These are phyloP conservation scores for Theocolax elegans DNA, from an alignment of 1,140 invertebrate genomes.

Conservation along the genomic window DNA sequence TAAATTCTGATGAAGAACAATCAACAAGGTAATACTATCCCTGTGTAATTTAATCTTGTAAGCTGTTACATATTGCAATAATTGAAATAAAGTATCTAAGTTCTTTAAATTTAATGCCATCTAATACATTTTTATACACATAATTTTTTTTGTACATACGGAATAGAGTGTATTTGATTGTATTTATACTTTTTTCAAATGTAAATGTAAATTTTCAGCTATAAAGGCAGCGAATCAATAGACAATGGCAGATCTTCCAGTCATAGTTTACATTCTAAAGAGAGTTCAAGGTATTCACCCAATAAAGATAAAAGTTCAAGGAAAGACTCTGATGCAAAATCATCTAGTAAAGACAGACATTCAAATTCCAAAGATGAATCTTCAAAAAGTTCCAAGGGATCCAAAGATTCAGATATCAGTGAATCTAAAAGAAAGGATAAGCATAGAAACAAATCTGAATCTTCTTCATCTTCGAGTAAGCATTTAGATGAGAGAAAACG, in stretches of 20 bases:
- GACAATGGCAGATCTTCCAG: slow-evolving; percentile 26
- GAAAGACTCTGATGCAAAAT: slow-evolving; percentile 25
- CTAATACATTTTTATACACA: too few species aligned
- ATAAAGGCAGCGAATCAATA: slow-evolving; percentile 25
- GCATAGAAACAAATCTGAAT: slow-evolving; percentile 30
- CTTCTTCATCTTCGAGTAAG: slow-evolving; percentile 14
- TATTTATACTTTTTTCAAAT: background rate
- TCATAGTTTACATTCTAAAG: slow-evolving; percentile 11
- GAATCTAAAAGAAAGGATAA: slow-evolving; percentile 38
- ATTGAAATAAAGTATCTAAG: too few species aligned
- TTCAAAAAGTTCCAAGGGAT: slow-evolving; percentile 43
- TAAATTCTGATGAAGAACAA: slow-evolving; percentile 8
- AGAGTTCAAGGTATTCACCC: slow-evolving; percentile 24
- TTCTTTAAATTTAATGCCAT: too few species aligned
- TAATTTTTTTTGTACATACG: too few species aligned
- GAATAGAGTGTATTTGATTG: too few species aligned
- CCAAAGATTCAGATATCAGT: slow-evolving; percentile 39
- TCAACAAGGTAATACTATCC: slow-evolving; percentile 7
- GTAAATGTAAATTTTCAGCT: slow-evolving; percentile 26
- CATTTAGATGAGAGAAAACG: slow-evolving; percentile 13
- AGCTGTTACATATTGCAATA: too few species aligned
- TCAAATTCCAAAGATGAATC: slow-evolving; percentile 42
- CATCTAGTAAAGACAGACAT: slow-evolving; percentile 25
- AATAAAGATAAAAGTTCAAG: slow-evolving; percentile 43
- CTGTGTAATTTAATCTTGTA: too few species aligned